Evolutionary conservation across 1,140 invertebrate species (phyloP), one percentile per base, ranked within the genome.

Genomic region (Thalassaphorura encarpata): DNA sequence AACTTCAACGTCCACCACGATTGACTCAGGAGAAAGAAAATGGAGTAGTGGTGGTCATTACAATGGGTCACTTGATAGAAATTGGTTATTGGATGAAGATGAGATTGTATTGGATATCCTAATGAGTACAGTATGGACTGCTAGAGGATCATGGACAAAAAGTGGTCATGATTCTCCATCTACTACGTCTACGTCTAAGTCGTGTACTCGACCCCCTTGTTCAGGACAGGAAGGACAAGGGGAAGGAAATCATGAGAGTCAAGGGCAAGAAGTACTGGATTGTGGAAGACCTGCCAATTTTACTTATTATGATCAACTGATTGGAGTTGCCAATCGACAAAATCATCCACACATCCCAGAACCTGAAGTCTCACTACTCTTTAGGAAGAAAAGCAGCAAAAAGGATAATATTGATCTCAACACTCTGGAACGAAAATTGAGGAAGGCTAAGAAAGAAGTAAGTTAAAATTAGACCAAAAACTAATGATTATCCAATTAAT

Each of bases 251-350:
- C 46, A 41, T 26, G 36, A 31, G 33, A 40, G 42, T 5, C 42
- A 49, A 16, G 43, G 51, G 18, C 15, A 6, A 4, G 36, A 42
- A 27, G 40, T 42, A 3, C 42, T 90, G 52, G 84, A 87, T 66
- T 90, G 88, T 74, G 88, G 88, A 19, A 18, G 54, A 43, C 54
- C 49, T 33, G 57, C 87, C 0, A 90, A 90, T 72, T 86, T 84
- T 67, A 89, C 88, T 13, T 85, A 86, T 68, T 90, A 89, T 72
- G 88, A 90, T 68, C 87, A 87, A 72, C 73, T 92, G 45, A 79
- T 85, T 42, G 87, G 87, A 26, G 81, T 92, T 41, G 79, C 83
- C 15, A 82, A 87, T 65, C 73, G 87, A 55, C 80, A 79, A 59
- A 78, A 77, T 59, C 82, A 83, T 69, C 77, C 78, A 1, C 69